A percentile compares a stretch with the other conserved stretches of the same genome.
Evolutionary conservation across 2,113 vertebrate genomes (phyloP).

Genomic region (Etia nguti): DNA sequence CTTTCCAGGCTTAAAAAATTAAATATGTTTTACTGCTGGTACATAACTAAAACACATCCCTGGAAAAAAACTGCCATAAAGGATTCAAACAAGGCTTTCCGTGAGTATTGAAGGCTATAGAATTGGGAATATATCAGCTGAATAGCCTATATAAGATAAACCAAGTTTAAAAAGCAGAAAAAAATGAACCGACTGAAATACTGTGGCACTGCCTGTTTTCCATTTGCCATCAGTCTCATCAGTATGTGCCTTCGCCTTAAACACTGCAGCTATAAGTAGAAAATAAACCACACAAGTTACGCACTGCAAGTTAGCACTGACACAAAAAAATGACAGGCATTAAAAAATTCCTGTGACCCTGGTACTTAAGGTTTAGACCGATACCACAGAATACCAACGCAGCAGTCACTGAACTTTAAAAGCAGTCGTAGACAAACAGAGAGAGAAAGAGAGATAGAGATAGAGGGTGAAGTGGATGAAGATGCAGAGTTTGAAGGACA

Average conservation of each 20-base stretch:
- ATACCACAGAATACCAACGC: constrained; percentile 43
- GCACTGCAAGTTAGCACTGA: background rate
- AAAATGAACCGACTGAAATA: constrained; percentile 3
- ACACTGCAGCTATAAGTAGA: background rate
- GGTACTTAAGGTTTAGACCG: constrained; percentile 16
- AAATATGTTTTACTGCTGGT: constrained; percentile 75
- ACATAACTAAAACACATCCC: constrained; percentile 72
- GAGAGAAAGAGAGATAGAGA: constrained; percentile 24
- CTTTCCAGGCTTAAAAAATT: constrained; percentile 74
- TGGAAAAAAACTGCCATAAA: constrained; percentile 42
- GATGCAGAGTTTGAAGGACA: constrained; percentile 7
- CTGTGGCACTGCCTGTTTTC: background rate
- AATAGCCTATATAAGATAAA: constrained; percentile 10
- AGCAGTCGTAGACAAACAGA: constrained; percentile 14
- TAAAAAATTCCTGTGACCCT: constrained; percentile 31
- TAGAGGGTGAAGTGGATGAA: constrained; percentile 3
- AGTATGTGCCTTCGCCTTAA: background rate
- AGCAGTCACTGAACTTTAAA: constrained; percentile 53
- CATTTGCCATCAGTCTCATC: background rate
- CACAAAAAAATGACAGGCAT: background rate
- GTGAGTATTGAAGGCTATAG: constrained; percentile 29
- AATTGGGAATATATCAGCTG: constrained; percentile 37
- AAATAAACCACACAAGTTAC: background rate
- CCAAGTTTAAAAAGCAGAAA: constrained; percentile 11
- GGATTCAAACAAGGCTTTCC: constrained; percentile 40